These are phyloP conservation scores for Drosophila saltans DNA, from an alignment of 1,140 invertebrate species.

Conservation along the genomic window DNA sequence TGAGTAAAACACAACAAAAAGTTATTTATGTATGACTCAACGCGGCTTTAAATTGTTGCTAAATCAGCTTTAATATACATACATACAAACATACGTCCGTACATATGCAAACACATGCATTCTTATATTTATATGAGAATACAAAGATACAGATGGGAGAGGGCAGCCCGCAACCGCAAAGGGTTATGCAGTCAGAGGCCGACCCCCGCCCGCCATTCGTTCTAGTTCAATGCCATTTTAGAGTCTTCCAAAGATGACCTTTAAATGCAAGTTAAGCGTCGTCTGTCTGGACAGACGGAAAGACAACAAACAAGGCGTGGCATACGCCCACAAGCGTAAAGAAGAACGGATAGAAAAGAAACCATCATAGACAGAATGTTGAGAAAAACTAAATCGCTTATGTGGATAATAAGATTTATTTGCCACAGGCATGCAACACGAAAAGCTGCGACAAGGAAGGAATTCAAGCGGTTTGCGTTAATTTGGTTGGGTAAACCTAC, in stretches of 20 bases:
- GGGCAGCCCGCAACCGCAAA: no score
- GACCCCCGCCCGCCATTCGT: constrained; percentile 7
- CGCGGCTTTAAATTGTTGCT: constrained; percentile 28
- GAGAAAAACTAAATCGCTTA: constrained; percentile 33
- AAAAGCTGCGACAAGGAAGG: background rate
- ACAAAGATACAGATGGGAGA: background rate
- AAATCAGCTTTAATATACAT: background rate
- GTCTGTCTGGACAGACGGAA: constrained; percentile 30
- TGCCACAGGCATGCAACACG: constrained; percentile 32
- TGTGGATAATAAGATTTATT: constrained; percentile 47
- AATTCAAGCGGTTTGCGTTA: background rate
- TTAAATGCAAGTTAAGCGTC: constrained; percentile 70
- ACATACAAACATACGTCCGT: background rate
- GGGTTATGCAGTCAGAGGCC: constrained; percentile 11
- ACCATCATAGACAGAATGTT: constrained; percentile 14
- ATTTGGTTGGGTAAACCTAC: no score
- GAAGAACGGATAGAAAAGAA: background rate
- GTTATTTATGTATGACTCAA: constrained; percentile 35
- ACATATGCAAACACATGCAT: background rate
- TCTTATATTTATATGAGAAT: background rate
- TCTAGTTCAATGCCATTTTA: constrained; percentile 66
- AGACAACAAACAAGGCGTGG: constrained; percentile 1
- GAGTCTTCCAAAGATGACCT: constrained; percentile 62
- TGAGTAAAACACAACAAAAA: constrained; percentile 3
- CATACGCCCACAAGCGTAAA: constrained; percentile 12